Evolutionary conservation across 2,888 invertebrate genomes (phyloP), one percentile per base, ranked within the genome.

Genomic region (Mesorhabditis spiculigera): DNA sequence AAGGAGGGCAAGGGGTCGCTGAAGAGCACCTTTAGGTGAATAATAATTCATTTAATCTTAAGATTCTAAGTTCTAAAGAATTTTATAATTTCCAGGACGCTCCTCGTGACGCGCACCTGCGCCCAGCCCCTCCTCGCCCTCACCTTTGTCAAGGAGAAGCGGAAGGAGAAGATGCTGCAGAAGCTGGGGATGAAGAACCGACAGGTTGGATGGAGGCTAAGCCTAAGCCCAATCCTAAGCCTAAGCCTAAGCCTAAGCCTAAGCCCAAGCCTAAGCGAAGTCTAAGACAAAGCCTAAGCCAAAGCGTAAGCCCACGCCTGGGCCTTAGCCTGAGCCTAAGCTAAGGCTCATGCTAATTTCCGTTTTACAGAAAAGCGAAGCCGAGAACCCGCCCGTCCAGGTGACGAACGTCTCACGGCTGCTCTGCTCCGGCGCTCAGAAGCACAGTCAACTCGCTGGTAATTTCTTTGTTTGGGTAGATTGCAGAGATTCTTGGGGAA

Each of bases 91-190:
- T 70, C 0, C 66, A 75, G 78, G 69, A 71, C 71, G 13, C 71
- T 72, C 10, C 69, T 70, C 58, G 45, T 68, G 13, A 62, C 41
- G 62, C 66, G 68, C 43, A 42, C 58, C 16, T n/a, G 41, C 63
- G 70, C 71, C 61, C 69, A 71, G 45, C 71, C 78, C 0, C 72
- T 78, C 4, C 70, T 86, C 16, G 75, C 78, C 8, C 72, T 86
- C 6, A 75, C 78, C 3, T 86, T 85, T 71, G 75, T 82, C 45
- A 85, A 83, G 73, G 86, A 86, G 69, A 82, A 84, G 70, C 73
- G 79, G 65, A 82, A 83, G 72, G 85, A 86, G 61, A 86, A 86
- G 67, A 81, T 86, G 81, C 75, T 86, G 1, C 82, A 82, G 68
- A 85, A 86, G 68, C 73, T 86, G 43, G 85, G 86, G 44, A 82